Percentiles rank a stretch among this genome's conserved stretches.
These are phyloP conservation scores for Noctua comes DNA, from an alignment of 2,888 invertebrate genomes.

Conservation along the genomic window DNA sequence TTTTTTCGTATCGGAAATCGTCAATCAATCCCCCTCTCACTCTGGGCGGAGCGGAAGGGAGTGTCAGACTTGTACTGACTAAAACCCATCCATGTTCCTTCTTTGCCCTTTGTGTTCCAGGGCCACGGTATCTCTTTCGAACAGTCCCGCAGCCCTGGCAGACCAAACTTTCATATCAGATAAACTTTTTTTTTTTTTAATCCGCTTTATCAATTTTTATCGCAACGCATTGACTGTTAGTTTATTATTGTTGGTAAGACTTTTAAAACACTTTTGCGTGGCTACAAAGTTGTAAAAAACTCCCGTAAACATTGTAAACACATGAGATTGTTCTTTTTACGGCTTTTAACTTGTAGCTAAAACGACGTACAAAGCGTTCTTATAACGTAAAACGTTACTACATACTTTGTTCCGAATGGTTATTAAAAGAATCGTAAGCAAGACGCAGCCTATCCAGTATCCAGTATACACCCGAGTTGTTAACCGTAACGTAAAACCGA, in stretches of 20 bases:
- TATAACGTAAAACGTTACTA: background rate
- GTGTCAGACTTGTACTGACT: too few species aligned
- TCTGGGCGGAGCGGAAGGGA: too few species aligned
- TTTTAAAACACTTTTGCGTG: background rate
- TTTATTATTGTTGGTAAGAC: background rate
- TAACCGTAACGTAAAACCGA: slow-evolving; percentile 7
- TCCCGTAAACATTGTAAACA: background rate
- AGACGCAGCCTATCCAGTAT: background rate
- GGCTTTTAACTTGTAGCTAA: background rate
- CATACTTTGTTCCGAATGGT: background rate
- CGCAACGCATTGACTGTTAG: background rate
- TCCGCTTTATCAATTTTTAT: background rate
- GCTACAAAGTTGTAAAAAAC: background rate
- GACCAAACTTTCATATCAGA: background rate
- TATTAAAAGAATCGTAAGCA: slow-evolving; percentile 13
- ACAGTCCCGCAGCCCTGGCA: too few species aligned
- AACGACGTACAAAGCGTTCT: background rate
- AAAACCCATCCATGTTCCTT: too few species aligned
- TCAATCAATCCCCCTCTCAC: too few species aligned
- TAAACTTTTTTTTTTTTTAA: background rate
- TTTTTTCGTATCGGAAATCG: too few species aligned
- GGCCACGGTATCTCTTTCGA: too few species aligned
- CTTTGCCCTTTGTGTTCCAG: too few species aligned
- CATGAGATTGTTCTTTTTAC: slow-evolving; percentile 3
- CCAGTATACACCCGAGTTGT: background rate